Base-by-base conservation (phyloP, 2,888 invertebrate species). In the Epinotia nisella region DNA sequence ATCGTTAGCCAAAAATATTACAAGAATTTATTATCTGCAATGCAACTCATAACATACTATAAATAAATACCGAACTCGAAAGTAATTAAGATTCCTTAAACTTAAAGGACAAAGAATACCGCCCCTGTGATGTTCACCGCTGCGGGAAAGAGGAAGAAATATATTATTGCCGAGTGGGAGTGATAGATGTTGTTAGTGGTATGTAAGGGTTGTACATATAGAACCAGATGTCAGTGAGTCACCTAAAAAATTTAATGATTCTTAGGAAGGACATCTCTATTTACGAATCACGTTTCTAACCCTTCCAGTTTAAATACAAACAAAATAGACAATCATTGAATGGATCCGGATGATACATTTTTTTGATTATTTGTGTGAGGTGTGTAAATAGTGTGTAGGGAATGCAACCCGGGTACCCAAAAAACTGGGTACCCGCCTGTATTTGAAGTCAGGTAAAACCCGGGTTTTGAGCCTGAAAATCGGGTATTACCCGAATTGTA, bases 151-250 rank as follows among this genome's bases (percentile, higher is more conserved):
- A 67, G 71, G 62, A 56, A 60, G 45, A 35, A 35, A 59, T 11
- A 41, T 19, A 39, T 17, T 13, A n/a, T 49, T 61, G 49, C 49
- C 35, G n/a, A 61, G 61, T n/a, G 29, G 60, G 49, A 24, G 59
- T 35, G 35, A 56, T 35, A n/a, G 41, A 51, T 49, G 55, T 61
- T 45, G 24, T 49, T 45, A 72, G 72, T 58, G 49, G 55, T 67
- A 67, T 51, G 49, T 29, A 67, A 72, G 67, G 67, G 67, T 72
- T 62, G 61, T 35, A 55, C 55, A 62, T 64, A 72, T 72, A 67
- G 61, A 24, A 66, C 53, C 67, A 67, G 72, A 72, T 71, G 71
- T 59, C 53, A 65, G 58, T 71, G 49, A 59, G 71, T 66, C 71
- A 60, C 24, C 49, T 62, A 29, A 64, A 62, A 45, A 58, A 35